A percentile compares a stretch with the other conserved stretches of the same genome.
Conservation (phyloP, 2,888 invertebrate genomes). For the Lochmaea crataegi region DNA sequence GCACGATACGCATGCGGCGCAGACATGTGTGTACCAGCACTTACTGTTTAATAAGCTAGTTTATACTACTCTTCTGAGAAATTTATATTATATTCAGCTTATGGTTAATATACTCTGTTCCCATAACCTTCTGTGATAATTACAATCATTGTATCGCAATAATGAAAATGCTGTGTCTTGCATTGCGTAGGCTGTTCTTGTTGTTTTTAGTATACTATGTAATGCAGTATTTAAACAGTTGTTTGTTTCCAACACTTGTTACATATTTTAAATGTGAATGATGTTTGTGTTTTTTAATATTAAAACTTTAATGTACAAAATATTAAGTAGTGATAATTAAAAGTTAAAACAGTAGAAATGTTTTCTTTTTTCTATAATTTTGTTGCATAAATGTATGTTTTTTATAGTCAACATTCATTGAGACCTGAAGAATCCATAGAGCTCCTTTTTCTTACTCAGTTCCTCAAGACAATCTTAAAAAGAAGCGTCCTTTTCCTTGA, state of each 20-base stretch:
- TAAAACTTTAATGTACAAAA: slow-evolving; percentile 40
- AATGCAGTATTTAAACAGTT: slow-evolving; percentile 31
- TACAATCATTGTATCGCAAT: slow-evolving; percentile 67
- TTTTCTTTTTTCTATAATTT: background rate
- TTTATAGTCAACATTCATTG: too few species aligned
- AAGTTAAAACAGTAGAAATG: background rate
- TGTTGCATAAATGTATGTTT: too few species aligned
- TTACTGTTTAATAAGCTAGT: background rate
- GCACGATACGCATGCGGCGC: too few species aligned
- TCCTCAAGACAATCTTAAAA: too few species aligned
- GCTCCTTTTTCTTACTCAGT: too few species aligned
- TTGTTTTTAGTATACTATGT: slow-evolving; percentile 51
- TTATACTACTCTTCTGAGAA: slow-evolving; percentile 13
- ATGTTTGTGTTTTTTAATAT: slow-evolving; percentile 55
- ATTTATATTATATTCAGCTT: slow-evolving; percentile 15
- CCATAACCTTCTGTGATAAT: slow-evolving; percentile 65
- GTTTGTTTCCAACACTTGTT: slow-evolving; percentile 49
- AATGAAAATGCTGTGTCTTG: slow-evolving; percentile 66
- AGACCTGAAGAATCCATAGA: too few species aligned
- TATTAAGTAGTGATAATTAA: slow-evolving; percentile 21
- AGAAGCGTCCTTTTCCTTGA: too few species aligned
- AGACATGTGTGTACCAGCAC: too few species aligned
- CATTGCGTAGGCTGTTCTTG: slow-evolving; percentile 64
- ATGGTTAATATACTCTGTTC: slow-evolving; percentile 48
- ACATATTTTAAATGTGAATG: slow-evolving; percentile 49